Evolutionary conservation across 2,888 invertebrate genomes (phyloP).

Genomic region (Agrilus biguttatus): DNA sequence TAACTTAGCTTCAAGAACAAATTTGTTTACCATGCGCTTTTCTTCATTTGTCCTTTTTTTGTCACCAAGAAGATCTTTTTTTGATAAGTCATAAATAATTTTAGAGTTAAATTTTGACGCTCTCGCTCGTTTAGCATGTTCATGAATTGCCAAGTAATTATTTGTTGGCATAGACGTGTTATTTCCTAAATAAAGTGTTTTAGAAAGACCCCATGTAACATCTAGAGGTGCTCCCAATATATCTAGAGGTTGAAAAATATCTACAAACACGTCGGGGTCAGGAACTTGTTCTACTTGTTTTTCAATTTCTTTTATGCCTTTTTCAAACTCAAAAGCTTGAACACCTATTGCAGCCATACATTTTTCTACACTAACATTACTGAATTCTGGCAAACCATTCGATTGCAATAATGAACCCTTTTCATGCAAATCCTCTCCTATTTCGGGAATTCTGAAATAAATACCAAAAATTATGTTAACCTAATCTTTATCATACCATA

Average conservation of each 20-base stretch:
- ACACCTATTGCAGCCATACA: conserved; percentile 74
- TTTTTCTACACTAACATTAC: conserved; percentile 65
- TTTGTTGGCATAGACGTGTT: conserved; percentile 67
- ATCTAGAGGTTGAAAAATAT: conserved; percentile 63
- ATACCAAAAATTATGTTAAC: conserved; percentile 5
- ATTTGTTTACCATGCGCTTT: conserved; percentile 60
- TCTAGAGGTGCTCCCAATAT: conserved; percentile 57
- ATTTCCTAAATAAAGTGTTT: conserved; percentile 68
- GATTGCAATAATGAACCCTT: conserved; percentile 61
- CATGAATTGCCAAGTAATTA: conserved; percentile 64
- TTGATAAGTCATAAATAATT: conserved; percentile 42
- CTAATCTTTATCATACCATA: conserved; percentile 8
- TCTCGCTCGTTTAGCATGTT: conserved; percentile 60
- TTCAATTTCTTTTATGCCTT: conserved; percentile 55
- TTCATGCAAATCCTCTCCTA: conserved; percentile 66
- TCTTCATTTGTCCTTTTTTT: conserved; percentile 40
- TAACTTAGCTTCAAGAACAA: conserved; percentile 63
- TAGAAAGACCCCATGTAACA: conserved; percentile 76
- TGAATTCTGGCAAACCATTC: conserved; percentile 67
- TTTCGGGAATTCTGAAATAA: conserved; percentile 57
- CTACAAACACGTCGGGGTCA: conserved; percentile 47
- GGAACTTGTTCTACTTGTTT: conserved; percentile 32
- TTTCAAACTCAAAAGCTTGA: conserved; percentile 69
- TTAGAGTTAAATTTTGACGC: conserved; percentile 57
- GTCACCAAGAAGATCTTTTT: conserved; percentile 1